phyloP scores from a whole-genome alignment of 2,797 vertebrate genomes.

The Streptopelia turtur region DNA sequence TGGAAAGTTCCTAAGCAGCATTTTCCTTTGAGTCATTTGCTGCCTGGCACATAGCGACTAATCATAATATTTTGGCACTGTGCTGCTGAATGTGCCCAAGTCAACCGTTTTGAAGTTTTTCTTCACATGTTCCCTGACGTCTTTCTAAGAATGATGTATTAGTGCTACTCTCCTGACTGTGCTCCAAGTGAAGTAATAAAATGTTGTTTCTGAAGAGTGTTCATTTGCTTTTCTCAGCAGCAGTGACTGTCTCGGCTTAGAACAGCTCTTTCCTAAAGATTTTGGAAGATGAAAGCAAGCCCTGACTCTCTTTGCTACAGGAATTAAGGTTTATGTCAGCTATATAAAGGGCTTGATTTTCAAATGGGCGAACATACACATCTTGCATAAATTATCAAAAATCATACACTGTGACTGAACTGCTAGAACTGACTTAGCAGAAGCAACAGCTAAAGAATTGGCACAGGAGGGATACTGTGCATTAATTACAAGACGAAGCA shows the following conservation, averaged over 20 bases:
- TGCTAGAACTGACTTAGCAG: neutral
- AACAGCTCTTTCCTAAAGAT: neutral
- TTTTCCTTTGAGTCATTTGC: neutral
- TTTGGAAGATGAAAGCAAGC: neutral
- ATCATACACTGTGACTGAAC: neutral
- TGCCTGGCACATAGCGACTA: conserved; percentile 11
- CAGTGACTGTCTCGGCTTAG: neutral
- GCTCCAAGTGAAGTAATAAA: conserved; percentile 57
- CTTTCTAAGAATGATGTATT: conserved; percentile 34
- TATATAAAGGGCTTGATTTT: neutral
- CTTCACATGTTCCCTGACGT: neutral
- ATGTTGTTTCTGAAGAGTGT: neutral
- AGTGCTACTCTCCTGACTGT: neutral
- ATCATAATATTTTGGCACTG: neutral
- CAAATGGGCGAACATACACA: neutral
- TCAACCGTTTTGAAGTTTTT: neutral
- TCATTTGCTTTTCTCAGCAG: conserved; percentile 8
- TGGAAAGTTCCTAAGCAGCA: neutral
- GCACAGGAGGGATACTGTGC: neutral
- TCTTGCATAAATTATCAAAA: neutral
- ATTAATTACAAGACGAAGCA: neutral
- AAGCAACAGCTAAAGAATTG: neutral
- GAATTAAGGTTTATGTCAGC: neutral
- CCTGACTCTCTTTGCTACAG: neutral
- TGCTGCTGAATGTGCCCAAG: neutral